Base-by-base conservation (phyloP, 2,797 vertebrate species). In the Chiroxiphia lanceolata region DNA sequence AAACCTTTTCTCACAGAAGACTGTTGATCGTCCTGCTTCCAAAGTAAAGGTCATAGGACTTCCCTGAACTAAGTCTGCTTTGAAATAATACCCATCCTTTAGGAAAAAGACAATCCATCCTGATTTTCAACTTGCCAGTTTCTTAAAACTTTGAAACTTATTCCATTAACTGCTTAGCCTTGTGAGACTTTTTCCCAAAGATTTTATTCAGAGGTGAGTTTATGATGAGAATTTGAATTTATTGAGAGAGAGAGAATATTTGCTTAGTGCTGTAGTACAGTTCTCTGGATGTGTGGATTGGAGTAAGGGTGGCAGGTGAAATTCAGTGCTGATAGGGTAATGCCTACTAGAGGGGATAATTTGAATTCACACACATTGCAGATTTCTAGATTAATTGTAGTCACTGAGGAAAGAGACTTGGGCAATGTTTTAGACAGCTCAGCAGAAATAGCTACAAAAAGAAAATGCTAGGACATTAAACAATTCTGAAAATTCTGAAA, bases 361-460 rank as follows among this genome's bases (percentile, higher is more conserved):
- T 67, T 84, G 51, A 84, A 75, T 92, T 95, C 27, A 65, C 25
- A 53, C 34, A 40, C 13, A 1, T 63, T 89, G 56, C 69, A 90
- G 59, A 44, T 91, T 93, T 94, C 60, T 85, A 74, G 91, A 84
- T 93, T 84, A 87, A 93, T 84, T 96, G n/a, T 72, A 77, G 34
- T 54, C 33, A 45, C 31, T 22, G 47, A 77, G 45, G 23, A 50
- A 75, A 91, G 59, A 79, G 18, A 56, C 16, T 76, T 88, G 36
- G 47, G 26, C 57, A 70, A 10, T 40, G 21, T 80, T 94, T 90
- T 82, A 59, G 53, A 80, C 48, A 93, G 21, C 42, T 89, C 83
- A 93, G 78, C 26, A 3, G 75, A 92, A 94, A 20, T 15, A 67
- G 11, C 36, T 60, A 29, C 27, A 29, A 23, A 76, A 84, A 11